Evolutionary conservation across 2,888 invertebrate genomes (phyloP).

Genomic region (Phragmatobia fuliginosa): DNA sequence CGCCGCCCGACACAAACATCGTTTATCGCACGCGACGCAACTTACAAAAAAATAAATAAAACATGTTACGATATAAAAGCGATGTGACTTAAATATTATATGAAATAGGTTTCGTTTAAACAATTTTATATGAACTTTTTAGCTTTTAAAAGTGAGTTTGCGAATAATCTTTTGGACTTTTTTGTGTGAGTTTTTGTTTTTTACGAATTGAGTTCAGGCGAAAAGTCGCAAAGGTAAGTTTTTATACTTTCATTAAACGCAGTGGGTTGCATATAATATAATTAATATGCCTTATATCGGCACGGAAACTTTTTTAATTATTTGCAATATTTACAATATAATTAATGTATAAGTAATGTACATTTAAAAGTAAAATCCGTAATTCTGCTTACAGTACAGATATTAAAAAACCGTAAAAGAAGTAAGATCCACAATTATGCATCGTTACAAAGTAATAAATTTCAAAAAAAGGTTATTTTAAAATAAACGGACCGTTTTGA

Average conservation of each 20-base stretch:
- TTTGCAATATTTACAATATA: no score
- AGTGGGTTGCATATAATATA: constrained; percentile 6
- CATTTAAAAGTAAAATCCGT: background rate
- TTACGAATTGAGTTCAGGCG: constrained; percentile 28
- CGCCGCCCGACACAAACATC: constrained; percentile 41
- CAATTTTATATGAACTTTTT: constrained; percentile 35
- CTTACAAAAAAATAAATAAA: constrained; percentile 50
- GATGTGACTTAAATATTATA: constrained; percentile 61
- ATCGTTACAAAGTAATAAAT: constrained; percentile 20
- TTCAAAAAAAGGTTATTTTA: constrained; percentile 28
- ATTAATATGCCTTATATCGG: background rate
- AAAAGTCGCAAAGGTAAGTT: constrained; percentile 44
- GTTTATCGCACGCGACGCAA: constrained; percentile 48
- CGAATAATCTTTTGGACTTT: constrained; percentile 24
- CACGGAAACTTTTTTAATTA: background rate
- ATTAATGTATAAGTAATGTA: background rate
- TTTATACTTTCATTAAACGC: constrained; percentile 34
- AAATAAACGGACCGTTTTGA: constrained; percentile 31
- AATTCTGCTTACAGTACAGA: background rate
- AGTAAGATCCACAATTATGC: background rate
- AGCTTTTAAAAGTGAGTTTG: constrained; percentile 34
- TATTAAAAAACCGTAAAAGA: background rate
- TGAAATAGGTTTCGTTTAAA: constrained; percentile 36
- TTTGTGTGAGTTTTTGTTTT: constrained; percentile 29
- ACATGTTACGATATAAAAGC: constrained; percentile 58